Evolutionary conservation across 1,140 invertebrate genomes (phyloP).

Genomic region (Teleopsis dalmanni): DNA sequence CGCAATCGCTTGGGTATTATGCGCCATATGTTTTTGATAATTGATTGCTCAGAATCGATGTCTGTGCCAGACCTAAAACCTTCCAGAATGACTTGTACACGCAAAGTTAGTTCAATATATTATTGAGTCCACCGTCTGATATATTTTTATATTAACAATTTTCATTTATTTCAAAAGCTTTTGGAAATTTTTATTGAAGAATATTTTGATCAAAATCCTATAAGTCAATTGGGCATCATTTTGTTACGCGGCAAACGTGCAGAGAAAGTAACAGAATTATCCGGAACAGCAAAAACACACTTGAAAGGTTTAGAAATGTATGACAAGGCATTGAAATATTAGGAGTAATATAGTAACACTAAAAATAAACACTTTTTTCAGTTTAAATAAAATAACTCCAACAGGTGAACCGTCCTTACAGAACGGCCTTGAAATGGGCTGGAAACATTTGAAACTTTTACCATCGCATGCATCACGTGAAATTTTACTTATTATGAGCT

Average conservation of each 20-base stretch:
- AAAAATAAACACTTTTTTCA: constrained; percentile 21
- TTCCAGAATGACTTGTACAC: constrained; percentile 77
- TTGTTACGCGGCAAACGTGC: constrained; percentile 87
- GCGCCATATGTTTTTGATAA: constrained; percentile 84
- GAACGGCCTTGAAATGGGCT: constrained; percentile 85
- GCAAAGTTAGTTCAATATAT: constrained; percentile 58
- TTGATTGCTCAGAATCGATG: constrained; percentile 94
- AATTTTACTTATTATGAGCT: constrained; percentile 84
- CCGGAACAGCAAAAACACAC: constrained; percentile 77
- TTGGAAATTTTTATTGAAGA: constrained; percentile 91
- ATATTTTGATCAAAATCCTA: constrained; percentile 97
- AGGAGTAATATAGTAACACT: neutral
- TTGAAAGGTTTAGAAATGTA: constrained; percentile 57
- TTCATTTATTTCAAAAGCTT: constrained; percentile 57
- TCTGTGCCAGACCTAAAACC: constrained; percentile 90
- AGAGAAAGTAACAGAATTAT: constrained; percentile 83
- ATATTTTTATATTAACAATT: constrained; percentile 1
- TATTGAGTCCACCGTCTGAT: neutral
- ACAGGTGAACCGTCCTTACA: constrained; percentile 90
- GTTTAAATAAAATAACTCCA: constrained; percentile 52
- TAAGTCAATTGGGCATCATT: constrained; percentile 92
- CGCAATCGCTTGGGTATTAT: constrained; percentile 85
- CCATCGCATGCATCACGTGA: constrained; percentile 90
- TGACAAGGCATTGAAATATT: neutral
- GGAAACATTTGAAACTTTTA: constrained; percentile 77